These are phyloP conservation scores for Pantherophis vulpinus DNA, from an alignment of 2,797 vertebrate genomes.

Conservation along the genomic window DNA sequence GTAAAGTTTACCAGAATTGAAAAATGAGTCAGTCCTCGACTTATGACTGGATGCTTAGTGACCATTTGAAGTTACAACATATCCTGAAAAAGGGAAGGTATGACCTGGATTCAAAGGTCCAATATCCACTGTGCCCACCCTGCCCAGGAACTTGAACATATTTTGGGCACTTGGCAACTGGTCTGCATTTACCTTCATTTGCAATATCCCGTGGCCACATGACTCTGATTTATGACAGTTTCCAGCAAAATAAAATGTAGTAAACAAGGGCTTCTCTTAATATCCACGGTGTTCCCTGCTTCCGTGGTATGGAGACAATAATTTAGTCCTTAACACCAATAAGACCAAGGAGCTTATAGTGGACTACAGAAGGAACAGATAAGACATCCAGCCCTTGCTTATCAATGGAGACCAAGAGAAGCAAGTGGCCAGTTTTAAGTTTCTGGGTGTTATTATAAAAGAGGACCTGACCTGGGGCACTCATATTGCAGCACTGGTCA, in stretches of 20 bases:
- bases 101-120: neutral
- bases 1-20: neutral
- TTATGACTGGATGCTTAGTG: neutral
- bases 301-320: too few species aligned
- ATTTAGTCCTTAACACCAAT: too few species aligned
- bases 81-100: neutral
- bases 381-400: too few species aligned
- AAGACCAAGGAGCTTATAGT: too few species aligned
- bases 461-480: too few species aligned
- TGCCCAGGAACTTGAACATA: neutral
- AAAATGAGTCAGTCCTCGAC: neutral
- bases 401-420: too few species aligned
- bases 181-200: neutral
- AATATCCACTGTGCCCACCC: fast-evolving
- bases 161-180: neutral
- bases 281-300: neutral
- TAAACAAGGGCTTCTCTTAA: neutral
- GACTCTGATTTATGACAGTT: neutral
- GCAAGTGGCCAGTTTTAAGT: too few species aligned
- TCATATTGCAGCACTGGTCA: too few species aligned
- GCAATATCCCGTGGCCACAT: neutral
- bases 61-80: neutral
- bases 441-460: too few species aligned
- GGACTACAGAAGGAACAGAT: too few species aligned
- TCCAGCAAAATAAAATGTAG: neutral